Conservation (phyloP, 2,888 invertebrate species). For the Didymodactylos carnosus region DNA sequence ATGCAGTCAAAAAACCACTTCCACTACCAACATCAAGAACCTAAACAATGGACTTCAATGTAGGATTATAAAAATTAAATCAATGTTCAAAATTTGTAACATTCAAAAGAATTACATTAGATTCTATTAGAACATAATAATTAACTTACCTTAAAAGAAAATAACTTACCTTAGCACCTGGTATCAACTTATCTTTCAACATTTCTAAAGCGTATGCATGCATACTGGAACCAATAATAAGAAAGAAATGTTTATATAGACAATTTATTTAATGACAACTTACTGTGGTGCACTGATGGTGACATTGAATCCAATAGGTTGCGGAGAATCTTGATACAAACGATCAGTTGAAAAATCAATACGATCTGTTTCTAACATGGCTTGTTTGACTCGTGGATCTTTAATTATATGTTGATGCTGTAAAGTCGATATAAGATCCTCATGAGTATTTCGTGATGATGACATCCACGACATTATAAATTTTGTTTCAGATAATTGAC, state of each 20-base stretch:
- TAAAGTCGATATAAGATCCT: background rate
- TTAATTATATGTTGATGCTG: slow-evolving; percentile 24
- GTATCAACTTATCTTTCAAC: slow-evolving; percentile 26
- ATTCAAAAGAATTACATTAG: no score
- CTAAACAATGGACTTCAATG: no score
- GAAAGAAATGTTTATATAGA: background rate
- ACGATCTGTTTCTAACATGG: slow-evolving; percentile 31
- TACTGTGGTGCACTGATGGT: slow-evolving; percentile 5
- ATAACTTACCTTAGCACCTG: slow-evolving; percentile 41
- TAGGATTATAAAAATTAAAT: no score
- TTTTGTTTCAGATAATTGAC: no score
- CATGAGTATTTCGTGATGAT: no score
- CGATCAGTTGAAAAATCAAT: slow-evolving; percentile 19
- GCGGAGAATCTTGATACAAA: slow-evolving; percentile 9
- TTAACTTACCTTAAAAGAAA: no score
- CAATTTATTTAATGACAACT: background rate
- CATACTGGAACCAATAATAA: slow-evolving; percentile 3
- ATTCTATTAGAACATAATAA: no score
- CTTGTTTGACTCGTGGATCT: slow-evolving; percentile 22
- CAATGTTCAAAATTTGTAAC: no score
- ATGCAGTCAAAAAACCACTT: slow-evolving; percentile 35
- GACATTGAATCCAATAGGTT: background rate
- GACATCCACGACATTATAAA: no score
- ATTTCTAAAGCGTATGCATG: slow-evolving; percentile 35
- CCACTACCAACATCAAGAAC: slow-evolving; percentile 35